Percentiles rank a stretch among this genome's conserved stretches.
These are phyloP conservation scores for Drosophila limbata DNA, from an alignment of 2,888 invertebrate species.

Conservation along the genomic window DNA sequence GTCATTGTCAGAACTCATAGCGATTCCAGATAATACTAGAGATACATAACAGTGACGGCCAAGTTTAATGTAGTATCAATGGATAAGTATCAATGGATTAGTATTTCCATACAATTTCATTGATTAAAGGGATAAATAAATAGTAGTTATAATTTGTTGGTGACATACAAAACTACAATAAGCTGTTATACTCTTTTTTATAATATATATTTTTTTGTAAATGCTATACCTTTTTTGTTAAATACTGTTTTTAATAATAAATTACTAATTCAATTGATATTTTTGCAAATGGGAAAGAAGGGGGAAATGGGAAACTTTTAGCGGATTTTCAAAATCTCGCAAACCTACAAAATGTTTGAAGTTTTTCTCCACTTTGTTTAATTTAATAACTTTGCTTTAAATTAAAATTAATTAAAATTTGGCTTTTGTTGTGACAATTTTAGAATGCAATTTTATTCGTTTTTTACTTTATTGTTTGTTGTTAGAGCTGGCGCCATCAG, in stretches of 20 bases:
- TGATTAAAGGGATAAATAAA: not conserved
- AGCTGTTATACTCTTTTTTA: too few species aligned
- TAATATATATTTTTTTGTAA: too few species aligned
- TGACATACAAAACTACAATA: too few species aligned
- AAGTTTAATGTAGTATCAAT: not conserved
- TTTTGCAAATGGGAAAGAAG: too few species aligned
- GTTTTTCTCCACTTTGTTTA: not conserved
- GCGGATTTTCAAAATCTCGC: not conserved
- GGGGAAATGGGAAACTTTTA: too few species aligned
- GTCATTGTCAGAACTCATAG: constrained; percentile 10
- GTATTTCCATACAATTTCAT: not conserved
- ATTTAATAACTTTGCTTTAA: too few species aligned
- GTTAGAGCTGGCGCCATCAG: too few species aligned
- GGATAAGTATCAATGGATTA: too few species aligned
- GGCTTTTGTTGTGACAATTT: constrained; percentile 16
- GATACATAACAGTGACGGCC: not conserved
- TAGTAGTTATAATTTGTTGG: not conserved
- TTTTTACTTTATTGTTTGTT: too few species aligned
- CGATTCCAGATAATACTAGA: not conserved
- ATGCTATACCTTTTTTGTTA: too few species aligned
- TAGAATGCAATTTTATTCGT: not conserved
- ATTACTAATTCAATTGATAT: too few species aligned
- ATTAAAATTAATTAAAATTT: constrained; percentile 5
- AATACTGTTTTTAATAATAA: too few species aligned
- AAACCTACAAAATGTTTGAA: not conserved